A percentile compares a stretch with the other conserved stretches of the same genome.
Evolutionary conservation across 2,113 vertebrate species (phyloP).

Genomic region (Syngnathus floridae): DNA sequence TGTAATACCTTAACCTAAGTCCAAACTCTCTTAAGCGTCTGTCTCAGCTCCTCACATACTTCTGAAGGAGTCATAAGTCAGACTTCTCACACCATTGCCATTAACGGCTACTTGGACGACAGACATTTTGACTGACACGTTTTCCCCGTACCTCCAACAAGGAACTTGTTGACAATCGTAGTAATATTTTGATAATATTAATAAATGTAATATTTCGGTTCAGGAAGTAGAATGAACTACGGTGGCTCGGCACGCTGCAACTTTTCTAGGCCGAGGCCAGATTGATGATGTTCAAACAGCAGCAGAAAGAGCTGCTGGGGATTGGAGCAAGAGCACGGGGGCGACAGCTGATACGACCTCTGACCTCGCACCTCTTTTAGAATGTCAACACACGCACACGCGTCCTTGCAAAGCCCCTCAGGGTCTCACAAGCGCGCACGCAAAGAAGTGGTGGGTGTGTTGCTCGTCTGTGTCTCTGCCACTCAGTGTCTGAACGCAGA

Average conservation of each 20-base stretch:
- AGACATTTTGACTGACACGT: background rate
- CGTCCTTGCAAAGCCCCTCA: constrained; percentile 13
- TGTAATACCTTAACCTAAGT: background rate
- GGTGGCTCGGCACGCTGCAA: background rate
- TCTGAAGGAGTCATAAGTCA: background rate
- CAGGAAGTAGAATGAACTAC: background rate
- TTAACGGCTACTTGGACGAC: background rate
- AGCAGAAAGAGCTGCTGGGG: constrained; percentile 57
- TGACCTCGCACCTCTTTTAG: constrained; percentile 64
- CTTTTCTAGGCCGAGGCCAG: constrained; percentile 12
- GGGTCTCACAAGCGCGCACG: constrained; percentile 13
- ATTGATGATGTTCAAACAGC: constrained; percentile 59
- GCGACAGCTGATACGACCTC: constrained; percentile 60
- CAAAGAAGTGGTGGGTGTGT: constrained; percentile 19
- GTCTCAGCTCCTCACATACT: background rate
- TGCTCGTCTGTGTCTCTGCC: background rate
- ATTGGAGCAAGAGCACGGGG: constrained; percentile 59
- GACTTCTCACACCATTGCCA: background rate
- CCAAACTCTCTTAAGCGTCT: background rate
- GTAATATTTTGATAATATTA: background rate
- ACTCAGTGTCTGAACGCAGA: background rate
- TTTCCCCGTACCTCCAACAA: background rate
- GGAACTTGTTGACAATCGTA: background rate
- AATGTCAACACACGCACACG: constrained; percentile 42
- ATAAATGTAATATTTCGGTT: background rate